Base-by-base conservation (phyloP, 2,797 vertebrate species). In the Varecia variegata region DNA sequence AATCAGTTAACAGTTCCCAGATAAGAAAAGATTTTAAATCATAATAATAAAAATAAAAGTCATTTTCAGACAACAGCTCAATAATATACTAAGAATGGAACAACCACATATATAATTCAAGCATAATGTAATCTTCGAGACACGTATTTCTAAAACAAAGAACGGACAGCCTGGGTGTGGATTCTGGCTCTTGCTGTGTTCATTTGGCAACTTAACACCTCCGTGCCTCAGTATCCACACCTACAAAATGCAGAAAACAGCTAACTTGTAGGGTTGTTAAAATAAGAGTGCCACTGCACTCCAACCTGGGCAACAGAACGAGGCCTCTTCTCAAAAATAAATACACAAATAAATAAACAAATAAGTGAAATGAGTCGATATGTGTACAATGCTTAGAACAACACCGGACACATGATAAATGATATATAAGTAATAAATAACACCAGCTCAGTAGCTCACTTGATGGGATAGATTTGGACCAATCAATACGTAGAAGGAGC, bases 1-100 rank as follows among this genome's bases (percentile, higher is more conserved):
- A 90, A 92, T 94, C 54, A 92, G 71, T 94, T 94, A 96, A 94
- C 30, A 79, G 68, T 76, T 77, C 11, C 45, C 50, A 90, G 12
- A 45, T 25, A 79, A 93, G 38, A 88, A 94, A 56, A 88, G n/a
- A 21, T 12, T 95, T 91, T 80, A 73, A 76, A 90, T 89, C 11
- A 89, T 89, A 13, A 77, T 38, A 90, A 90, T 83, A 74, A 91
- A 83, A 1, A 56, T 35, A 71, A 94, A 95, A 91, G 38, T 74
- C 18, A 81, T 80, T 89, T 92, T 82, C 52, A 82, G n/a, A 58
- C n/a, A 71, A 65, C 47, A 38, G 6, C 15, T 94, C 54, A 83
- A 71, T 88, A 67, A 50, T 40, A 82, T 11, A 30, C 30, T 15
- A 81, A 62, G 18, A 90, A 73, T 50, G 27, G 25, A 89, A 32